Evolutionary conservation across 2,888 invertebrate species (phyloP), one percentile per base, ranked within the genome.

Genomic region (Stegana nigrithorax): DNA sequence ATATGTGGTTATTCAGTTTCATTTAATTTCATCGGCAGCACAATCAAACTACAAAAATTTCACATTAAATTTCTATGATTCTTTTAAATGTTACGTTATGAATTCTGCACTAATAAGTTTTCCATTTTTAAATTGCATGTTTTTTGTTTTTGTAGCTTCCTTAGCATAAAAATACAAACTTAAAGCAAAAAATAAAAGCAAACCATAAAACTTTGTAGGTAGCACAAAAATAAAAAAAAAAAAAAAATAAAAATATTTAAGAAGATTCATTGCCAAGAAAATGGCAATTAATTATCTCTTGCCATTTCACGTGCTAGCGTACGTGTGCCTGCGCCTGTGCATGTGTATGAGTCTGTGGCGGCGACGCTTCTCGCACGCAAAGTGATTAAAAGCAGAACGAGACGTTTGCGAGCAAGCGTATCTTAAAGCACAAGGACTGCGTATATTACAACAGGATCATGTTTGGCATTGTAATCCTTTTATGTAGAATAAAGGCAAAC

Each of bases 221-320:
- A n/a, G n/a, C n/a, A n/a, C 17, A n/a, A 32, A 26, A 51, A 51
- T 27, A n/a, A 1, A 51, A n/a, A 29, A 29, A 51, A 29, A 17
- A 29, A 51, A 29, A 29, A 1, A 55, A n/a, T 3, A 36, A 44
- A 26, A 45, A 29, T 17, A 58, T 29, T 14, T 36, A 47, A 51
- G 36, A 58, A 56, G 61, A 62, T 55, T 66, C 63, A 66, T 66
- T 63, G 63, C 63, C 60, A 61, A 63, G 61, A 63, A 66, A 66
- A 66, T 66, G 61, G 60, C 66, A 63, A 66, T 66, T 66, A 66
- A 66, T 66, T 66, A 66, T 66, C 66, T 63, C 61, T 62, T 63
- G 45, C 59, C 62, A 62, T 62, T 47, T 51, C 39, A n/a, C 25
- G 44, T 39, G 51, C 17, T 14, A 17, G 17, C 8, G 4, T 45